phyloP scores from a whole-genome alignment of 2,113 vertebrate species.

The Kryptolebias marmoratus region DNA sequence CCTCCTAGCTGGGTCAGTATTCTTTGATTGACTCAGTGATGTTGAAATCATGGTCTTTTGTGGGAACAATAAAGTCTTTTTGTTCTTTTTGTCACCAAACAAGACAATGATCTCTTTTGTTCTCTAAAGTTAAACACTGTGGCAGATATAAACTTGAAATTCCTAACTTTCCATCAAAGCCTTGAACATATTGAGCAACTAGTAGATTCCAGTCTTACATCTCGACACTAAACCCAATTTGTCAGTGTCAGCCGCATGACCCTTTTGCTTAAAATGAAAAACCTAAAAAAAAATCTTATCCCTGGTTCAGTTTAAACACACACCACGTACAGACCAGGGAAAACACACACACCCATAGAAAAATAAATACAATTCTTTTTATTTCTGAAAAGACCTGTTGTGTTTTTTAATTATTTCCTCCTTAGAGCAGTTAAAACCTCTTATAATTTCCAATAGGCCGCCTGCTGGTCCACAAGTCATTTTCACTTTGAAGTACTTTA shows the following conservation, averaged over 20 bases:
- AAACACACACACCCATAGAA: slow-evolving; percentile 6
- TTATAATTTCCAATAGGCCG: slow-evolving; percentile 61
- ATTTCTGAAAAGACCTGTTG: slow-evolving; percentile 45
- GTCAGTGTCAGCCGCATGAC: not conserved
- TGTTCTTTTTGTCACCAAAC: not conserved
- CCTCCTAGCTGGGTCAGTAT: not conserved
- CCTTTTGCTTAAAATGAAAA: slow-evolving; percentile 11
- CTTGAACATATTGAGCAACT: not conserved
- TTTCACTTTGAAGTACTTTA: slow-evolving; percentile 71
- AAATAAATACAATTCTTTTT: slow-evolving; percentile 42
- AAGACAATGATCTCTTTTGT: not conserved
- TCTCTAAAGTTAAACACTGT: not conserved
- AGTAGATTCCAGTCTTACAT: not conserved
- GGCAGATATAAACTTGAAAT: not conserved
- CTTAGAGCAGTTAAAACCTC: slow-evolving; percentile 36
- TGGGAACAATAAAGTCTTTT: not conserved
- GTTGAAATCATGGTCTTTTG: not conserved
- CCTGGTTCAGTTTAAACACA: slow-evolving; percentile 19
- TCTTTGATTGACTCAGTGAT: not conserved
- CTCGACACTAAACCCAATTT: slow-evolving; percentile 9
- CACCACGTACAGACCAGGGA: slow-evolving; percentile 28
- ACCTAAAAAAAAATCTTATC: slow-evolving; percentile 13
- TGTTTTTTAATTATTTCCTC: slow-evolving; percentile 72
- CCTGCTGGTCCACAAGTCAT: slow-evolving; percentile 51
- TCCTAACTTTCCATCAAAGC: not conserved